Percentiles rank a stretch among this genome's conserved stretches.
phyloP scores from a whole-genome alignment of 2,888 invertebrate genomes.

The Pyrocoelia pectoralis region DNA sequence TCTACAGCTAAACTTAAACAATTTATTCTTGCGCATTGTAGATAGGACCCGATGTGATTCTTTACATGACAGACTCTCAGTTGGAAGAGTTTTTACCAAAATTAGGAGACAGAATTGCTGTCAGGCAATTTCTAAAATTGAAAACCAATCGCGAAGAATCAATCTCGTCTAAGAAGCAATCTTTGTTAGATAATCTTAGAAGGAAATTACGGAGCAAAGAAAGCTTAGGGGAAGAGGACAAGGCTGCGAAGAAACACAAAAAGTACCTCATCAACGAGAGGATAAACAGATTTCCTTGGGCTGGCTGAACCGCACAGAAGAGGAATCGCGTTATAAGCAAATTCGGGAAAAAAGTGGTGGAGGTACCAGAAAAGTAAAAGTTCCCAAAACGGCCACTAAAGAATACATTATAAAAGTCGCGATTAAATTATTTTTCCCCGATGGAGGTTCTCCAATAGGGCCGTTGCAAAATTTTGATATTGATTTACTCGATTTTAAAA shows the following conservation, averaged over 20 bases:
- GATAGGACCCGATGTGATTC: constrained; percentile 1
- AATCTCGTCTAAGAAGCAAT: background rate
- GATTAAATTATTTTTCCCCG: background rate
- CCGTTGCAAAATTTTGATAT: background rate
- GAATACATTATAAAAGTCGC: background rate
- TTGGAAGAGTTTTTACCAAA: background rate
- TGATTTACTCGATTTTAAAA: background rate
- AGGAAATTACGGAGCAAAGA: constrained; percentile 1
- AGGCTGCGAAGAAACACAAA: background rate
- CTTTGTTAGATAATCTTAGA: background rate
- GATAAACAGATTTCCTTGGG: background rate
- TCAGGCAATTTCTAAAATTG: background rate
- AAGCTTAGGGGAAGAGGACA: background rate
- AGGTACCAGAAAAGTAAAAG: background rate
- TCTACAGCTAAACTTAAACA: background rate
- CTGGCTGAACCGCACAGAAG: background rate
- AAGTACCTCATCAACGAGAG: background rate
- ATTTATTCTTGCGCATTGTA: background rate
- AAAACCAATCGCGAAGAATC: background rate
- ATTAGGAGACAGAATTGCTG: background rate
- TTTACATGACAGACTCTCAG: background rate
- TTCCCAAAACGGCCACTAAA: background rate
- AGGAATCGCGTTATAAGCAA: background rate
- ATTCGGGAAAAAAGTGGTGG: background rate
- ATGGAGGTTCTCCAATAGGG: background rate